Conservation (phyloP, 2,888 invertebrate species). For the Cyaniris semiargus region DNA sequence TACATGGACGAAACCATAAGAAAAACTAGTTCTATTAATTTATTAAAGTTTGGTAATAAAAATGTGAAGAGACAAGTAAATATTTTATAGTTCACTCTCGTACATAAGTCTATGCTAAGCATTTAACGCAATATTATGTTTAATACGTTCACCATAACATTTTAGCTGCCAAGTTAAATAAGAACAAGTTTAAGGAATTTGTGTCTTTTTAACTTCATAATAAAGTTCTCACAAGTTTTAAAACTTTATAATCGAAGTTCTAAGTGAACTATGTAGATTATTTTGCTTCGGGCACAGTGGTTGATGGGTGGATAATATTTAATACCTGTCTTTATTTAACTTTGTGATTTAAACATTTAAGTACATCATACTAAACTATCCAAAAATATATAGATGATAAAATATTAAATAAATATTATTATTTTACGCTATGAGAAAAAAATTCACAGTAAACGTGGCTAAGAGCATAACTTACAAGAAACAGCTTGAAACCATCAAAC, state of each 20-base stretch:
- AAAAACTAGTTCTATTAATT: too few relatives aligned
- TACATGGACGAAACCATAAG: too few relatives aligned
- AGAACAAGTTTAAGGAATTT: constrained; percentile 12
- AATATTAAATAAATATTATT: too few relatives aligned
- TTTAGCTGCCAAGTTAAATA: constrained; percentile 15
- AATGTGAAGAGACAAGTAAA: background rate
- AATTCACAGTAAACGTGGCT: too few relatives aligned
- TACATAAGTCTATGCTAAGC: background rate
- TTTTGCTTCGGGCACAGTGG: background rate
- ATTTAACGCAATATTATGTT: background rate
- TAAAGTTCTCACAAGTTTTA: constrained; percentile 9
- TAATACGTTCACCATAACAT: constrained; percentile 5
- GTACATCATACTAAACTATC: background rate
- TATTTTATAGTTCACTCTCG: background rate
- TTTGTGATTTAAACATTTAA: background rate
- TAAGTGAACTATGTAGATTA: constrained; percentile 23
- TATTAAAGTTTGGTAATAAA: background rate
- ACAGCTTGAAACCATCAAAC: background rate
- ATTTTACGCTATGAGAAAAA: too few relatives aligned
- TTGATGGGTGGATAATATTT: background rate
- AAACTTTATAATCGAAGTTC: constrained; percentile 17
- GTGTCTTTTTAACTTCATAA: constrained; percentile 21
- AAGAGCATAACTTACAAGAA: background rate
- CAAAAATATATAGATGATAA: background rate
- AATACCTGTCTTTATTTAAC: background rate